phyloP scores from a whole-genome alignment of 2,113 vertebrate genomes.

The Synchiropus splendidus region DNA sequence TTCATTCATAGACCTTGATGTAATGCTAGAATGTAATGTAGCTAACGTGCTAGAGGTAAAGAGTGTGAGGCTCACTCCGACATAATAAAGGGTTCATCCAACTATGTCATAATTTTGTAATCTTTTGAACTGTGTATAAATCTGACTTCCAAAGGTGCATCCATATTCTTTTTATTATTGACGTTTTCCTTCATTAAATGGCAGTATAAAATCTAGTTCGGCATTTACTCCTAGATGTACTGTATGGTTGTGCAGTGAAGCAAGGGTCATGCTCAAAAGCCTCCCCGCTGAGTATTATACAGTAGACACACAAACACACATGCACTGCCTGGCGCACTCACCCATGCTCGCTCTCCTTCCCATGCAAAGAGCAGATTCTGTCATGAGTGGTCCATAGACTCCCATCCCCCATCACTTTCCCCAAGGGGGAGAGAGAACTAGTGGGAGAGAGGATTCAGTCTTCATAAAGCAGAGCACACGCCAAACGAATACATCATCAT shows the following conservation, averaged over 20 bases:
- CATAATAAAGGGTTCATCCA: too few species aligned
- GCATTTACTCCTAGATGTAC: too few species aligned
- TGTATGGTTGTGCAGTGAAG: conserved; percentile 28
- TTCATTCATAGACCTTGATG: too few species aligned
- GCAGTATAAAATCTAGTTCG: too few species aligned
- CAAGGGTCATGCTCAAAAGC: conserved; percentile 18
- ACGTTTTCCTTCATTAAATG: too few species aligned
- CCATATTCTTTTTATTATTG: too few species aligned
- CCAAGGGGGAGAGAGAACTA: conserved; percentile 26
- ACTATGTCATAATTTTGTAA: too few species aligned
- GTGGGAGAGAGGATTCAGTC: conserved; percentile 38
- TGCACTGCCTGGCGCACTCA: conserved; percentile 33
- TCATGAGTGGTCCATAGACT: conserved; percentile 37
- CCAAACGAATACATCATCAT: conserved; percentile 47
- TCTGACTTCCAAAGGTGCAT: too few species aligned
- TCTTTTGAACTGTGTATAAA: too few species aligned
- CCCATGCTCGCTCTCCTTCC: conserved; percentile 35
- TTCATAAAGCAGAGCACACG: conserved; percentile 39
- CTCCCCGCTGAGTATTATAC: conserved; percentile 20
- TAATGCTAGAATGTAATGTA: too few species aligned
- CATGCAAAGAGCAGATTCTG: conserved; percentile 55
- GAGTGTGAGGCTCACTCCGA: too few species aligned
- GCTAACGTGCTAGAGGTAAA: too few species aligned
- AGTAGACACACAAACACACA: conserved; percentile 6
- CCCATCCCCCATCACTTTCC: conserved; percentile 49